Evolutionary conservation across 2,888 invertebrate species (phyloP).

Genomic region (Erebia aethiops): DNA sequence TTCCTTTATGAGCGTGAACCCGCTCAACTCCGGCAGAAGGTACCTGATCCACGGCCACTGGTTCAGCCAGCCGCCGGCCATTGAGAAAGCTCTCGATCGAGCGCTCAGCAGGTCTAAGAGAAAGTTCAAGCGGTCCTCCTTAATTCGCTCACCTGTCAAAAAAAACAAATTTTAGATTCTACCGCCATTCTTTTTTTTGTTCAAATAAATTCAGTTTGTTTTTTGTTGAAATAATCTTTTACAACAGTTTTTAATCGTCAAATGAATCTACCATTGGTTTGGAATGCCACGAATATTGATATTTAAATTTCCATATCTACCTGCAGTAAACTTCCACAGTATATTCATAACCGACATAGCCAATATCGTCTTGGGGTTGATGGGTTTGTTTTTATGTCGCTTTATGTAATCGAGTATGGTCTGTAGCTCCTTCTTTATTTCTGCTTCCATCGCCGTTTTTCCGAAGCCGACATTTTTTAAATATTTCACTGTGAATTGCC

Average conservation of each 20-base stretch:
- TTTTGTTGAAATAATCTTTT: no score
- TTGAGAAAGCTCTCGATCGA: constrained; percentile 78
- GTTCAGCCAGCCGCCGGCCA: constrained; percentile 87
- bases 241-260: no score
- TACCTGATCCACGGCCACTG: constrained; percentile 87
- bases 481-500: constrained; percentile 86
- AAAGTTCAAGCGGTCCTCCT: constrained; percentile 76
- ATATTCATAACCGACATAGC: constrained; percentile 86
- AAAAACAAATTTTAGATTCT: background rate
- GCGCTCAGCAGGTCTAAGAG: constrained; percentile 59
- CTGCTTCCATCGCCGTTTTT: constrained; percentile 82
- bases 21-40: constrained; percentile 84
- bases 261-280: no score
- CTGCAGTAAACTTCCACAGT: constrained; percentile 87
- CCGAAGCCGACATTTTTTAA: constrained; percentile 86
- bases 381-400: constrained; percentile 54
- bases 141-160: constrained; percentile 77
- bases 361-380: constrained; percentile 79
- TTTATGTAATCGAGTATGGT: constrained; percentile 75
- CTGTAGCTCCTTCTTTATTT: constrained; percentile 82
- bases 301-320: constrained; percentile 50
- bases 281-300: no score
- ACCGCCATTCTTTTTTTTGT: no score
- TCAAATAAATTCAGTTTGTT: no score
- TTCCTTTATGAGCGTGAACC: constrained; percentile 81